A percentile compares a stretch with the other conserved stretches of the same genome.
Conservation (phyloP, 2,113 vertebrate species). For the Cyphomyrus discorhynchus region DNA sequence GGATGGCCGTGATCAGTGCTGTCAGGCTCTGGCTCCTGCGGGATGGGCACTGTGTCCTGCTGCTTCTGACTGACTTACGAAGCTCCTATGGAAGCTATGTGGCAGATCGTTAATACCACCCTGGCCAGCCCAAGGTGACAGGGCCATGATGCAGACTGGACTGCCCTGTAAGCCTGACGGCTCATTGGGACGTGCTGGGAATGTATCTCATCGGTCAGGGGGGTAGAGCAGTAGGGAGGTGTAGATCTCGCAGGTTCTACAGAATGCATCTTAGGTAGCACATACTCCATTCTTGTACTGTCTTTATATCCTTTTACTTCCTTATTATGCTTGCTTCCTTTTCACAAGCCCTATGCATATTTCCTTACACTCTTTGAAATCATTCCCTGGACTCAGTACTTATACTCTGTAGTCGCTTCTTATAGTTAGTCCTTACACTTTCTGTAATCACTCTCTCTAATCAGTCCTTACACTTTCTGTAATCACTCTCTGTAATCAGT, state of each 20-base stretch:
- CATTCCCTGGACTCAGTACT: neutral
- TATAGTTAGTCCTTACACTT: neutral
- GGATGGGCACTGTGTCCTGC: neutral
- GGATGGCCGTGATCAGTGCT: neutral
- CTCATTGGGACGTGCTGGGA: neutral
- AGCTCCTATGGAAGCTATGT: neutral
- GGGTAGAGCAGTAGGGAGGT: neutral
- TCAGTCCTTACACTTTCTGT: neutral
- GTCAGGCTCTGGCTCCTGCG: neutral
- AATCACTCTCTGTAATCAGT: too few relatives aligned
- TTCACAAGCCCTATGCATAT: neutral
- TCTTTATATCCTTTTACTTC: neutral
- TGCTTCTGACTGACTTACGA: neutral
- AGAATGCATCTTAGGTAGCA: neutral
- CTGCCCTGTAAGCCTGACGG: neutral
- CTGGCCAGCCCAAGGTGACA: neutral
- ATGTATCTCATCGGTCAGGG: neutral
- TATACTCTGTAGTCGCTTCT: neutral
- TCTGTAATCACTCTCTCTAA: neutral
- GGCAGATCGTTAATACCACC: neutral
- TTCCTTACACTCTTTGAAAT: neutral
- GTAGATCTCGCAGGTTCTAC: neutral
- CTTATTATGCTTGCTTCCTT: neutral
- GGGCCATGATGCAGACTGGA: neutral
- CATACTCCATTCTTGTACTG: neutral